Evolutionary conservation across 2,797 vertebrate genomes (phyloP), one percentile per base, ranked within the genome.

Genomic region (Enteromius thamalakanensis): DNA sequence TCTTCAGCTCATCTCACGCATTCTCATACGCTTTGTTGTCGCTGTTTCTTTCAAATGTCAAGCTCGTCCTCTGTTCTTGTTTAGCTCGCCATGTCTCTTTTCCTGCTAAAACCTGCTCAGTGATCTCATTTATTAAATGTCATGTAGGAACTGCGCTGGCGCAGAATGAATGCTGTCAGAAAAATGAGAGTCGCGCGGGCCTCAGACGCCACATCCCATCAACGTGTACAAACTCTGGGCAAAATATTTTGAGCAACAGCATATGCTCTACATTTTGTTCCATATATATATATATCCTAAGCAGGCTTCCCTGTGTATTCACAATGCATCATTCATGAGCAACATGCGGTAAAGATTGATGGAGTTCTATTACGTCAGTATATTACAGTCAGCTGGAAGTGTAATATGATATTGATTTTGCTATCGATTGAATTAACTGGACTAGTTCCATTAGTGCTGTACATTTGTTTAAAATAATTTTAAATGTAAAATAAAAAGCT

Each of bases 91-190:
- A 29, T 67, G 67, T 80, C 81, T 82, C 72, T 78, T 68, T 78
- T 37, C 64, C 49, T 78, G 81, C 70, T 79, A 85, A 87, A 87
- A 87, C 82, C 80, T 81, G 74, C 82, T 85, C 69, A 68, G 62
- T 85, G 81, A 87, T 90, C 85, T 89, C 65, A 87, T 88, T 89
- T 87, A 89, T 89, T 88, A 90, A 90, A 90, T 90, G 86, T 88
- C 88, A 89, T 85, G 89, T 75, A 72, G 55, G 75, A 78, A 87
- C 82, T 84, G 88, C 85, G 87, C 86, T 87, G 89, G 86, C 82
- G 85, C 89, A 86, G 82, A 80, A 76, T 86, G 86, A 82, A 68
- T 40, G 77, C 62, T 77, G 78, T 87, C 84, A 86, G 40, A 83
- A 60, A 60, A 45, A 77, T 5, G 65, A 82, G 60, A 49, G 40